Conservation (phyloP, 2,888 invertebrate species). For the Escarpia spicata region DNA sequence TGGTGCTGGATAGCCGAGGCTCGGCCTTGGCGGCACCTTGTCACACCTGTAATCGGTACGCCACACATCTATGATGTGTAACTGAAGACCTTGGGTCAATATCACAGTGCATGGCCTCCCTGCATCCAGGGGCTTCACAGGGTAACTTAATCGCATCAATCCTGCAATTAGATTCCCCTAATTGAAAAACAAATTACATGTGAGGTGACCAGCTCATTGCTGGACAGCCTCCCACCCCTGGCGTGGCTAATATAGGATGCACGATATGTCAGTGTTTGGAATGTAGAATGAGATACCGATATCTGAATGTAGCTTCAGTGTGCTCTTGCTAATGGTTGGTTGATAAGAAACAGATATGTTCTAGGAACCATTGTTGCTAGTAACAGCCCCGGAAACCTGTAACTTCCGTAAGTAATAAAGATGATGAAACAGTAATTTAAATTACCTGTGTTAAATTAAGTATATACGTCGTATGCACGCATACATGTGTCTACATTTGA, state of each 20-base stretch:
- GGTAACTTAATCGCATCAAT: neutral
- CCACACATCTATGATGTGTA: neutral
- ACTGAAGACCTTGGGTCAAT: neutral
- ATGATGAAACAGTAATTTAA: too few relatives aligned
- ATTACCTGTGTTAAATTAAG: neutral
- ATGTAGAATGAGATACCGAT: neutral
- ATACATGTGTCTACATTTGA: neutral
- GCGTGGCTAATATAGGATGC: neutral
- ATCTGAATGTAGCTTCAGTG: slow-evolving; percentile 3
- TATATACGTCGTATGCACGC: neutral
- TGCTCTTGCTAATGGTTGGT: neutral
- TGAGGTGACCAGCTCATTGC: neutral
- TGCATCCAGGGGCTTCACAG: neutral
- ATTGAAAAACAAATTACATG: neutral
- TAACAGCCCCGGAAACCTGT: neutral
- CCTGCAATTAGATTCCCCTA: neutral
- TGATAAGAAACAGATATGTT: neutral
- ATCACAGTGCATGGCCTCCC: neutral
- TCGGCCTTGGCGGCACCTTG: neutral
- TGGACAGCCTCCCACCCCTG: neutral
- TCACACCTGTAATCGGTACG: neutral
- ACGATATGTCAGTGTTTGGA: neutral
- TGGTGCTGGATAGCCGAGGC: neutral
- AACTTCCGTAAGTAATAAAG: too few relatives aligned
- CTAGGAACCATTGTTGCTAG: neutral